Evolutionary conservation across 2,797 vertebrate species (phyloP), one percentile per base, ranked within the genome.

Genomic region (Gobionotothen gibberifrons): DNA sequence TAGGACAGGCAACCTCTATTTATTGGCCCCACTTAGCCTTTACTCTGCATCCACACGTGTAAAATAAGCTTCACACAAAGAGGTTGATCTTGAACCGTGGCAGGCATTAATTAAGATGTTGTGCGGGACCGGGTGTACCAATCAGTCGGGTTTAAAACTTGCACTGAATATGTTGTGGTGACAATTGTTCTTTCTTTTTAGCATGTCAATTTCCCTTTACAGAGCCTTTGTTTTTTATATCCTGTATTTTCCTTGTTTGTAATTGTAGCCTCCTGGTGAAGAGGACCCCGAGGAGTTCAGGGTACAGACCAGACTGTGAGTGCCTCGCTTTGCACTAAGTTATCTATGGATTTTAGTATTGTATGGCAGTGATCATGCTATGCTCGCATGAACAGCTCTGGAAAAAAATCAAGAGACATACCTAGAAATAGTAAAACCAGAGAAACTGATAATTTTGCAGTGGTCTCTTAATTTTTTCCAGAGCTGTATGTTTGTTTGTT

Each of bases 221-320:
- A 47, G 42, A 9, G 15, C 1, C 3, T 62, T 21, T 49, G 10
- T 71, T 79, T 80, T 5, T 54, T 36, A 14, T 53, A 8, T 54
- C 1, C n/a, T 56, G 5, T 56, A 7, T 79, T 79, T 47, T 71
- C 26, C 0, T 70, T 54, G 1, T 82, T 54, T 84, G 66, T 87
- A 83, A 55, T 84, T 82, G 1, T 81, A 96, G 95, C 78, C 93
- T 96, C 32, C 89, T 96, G 70, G 94, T 96, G 76, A 96, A 96
- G 90, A 93, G 95, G 86, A 96, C 94, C 9, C 94, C 94, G 8
- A 93, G 87, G 85, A 96, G 94, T 79, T 93, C 90, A 19, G 95
- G 95, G 39, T 96, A 96, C 76, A 93, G 93, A 55, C 95, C 95
- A 46, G 95, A 96, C 84, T 96, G 95, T 96, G 84, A 96, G 95